A percentile compares a stretch with the other conserved stretches of the same genome.
These are phyloP conservation scores for Bombus waltoni DNA, from an alignment of 1,140 invertebrate genomes.

Conservation along the genomic window DNA sequence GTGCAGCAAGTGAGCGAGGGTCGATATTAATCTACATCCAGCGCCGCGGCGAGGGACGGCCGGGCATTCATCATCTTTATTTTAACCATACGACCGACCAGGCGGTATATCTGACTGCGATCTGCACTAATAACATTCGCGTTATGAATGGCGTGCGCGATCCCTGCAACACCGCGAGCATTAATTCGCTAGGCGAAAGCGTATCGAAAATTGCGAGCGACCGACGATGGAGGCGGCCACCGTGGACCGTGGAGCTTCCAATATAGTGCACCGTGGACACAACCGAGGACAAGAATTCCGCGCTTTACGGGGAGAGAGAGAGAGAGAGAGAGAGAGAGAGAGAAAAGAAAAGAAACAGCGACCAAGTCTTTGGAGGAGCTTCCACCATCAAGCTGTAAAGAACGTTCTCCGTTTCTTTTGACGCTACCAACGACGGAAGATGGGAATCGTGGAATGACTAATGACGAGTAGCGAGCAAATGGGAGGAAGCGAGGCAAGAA, in stretches of 20 bases:
- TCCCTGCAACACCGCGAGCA: conserved; percentile 69
- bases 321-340: too few relatives aligned
- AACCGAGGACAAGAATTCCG: not conserved
- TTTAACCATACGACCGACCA: conserved; percentile 76
- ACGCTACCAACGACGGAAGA: not conserved
- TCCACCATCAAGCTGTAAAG: not conserved
- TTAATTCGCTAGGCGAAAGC: conserved; percentile 64
- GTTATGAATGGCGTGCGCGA: conserved; percentile 73
- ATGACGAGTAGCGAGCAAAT: conserved; percentile 13
- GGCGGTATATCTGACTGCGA: conserved; percentile 74
- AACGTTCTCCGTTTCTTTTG: not conserved
- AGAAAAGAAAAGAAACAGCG: not conserved
- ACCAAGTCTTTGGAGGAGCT: not conserved
- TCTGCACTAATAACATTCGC: conserved; percentile 79
- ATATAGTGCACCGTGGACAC: not conserved
- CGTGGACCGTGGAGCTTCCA: not conserved
- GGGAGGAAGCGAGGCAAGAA: not conserved
- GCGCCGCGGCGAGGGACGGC: conserved; percentile 66
- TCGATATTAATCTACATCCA: conserved; percentile 77
- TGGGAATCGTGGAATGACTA: conserved; percentile 14
- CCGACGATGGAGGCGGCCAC: conserved; percentile 34
- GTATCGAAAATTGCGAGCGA: conserved; percentile 61
- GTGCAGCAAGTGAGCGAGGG: conserved; percentile 66
- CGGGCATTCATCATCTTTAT: conserved; percentile 78
- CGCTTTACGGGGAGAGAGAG: not conserved